Evolutionary conservation across 2,113 vertebrate genomes (phyloP).

Genomic region (Orientallactaga bullata): DNA sequence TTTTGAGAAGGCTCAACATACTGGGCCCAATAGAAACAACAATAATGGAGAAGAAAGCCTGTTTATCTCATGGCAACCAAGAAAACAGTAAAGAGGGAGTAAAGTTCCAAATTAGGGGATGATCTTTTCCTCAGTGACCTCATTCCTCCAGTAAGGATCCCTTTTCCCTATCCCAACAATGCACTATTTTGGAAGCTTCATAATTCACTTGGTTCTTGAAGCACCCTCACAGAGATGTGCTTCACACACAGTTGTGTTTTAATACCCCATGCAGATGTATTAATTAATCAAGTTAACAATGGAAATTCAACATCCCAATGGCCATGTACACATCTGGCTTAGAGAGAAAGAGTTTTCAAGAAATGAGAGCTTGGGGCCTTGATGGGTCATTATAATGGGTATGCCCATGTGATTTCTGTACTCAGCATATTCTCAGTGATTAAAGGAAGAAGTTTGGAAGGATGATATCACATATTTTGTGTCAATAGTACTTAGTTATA

Average conservation of each 20-base stretch:
- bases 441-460: neutral
- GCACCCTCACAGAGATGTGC: too few relatives aligned
- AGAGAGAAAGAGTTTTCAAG: neutral
- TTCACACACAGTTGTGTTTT: neutral
- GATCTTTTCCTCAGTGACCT: too few relatives aligned
- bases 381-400: neutral
- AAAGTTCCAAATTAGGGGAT: too few relatives aligned
- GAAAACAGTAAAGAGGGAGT: neutral
- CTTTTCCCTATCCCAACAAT: too few relatives aligned
- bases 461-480: neutral
- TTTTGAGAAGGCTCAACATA: neutral
- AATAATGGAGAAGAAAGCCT: neutral
- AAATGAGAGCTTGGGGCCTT: neutral
- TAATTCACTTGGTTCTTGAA: neutral
- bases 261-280: too few relatives aligned
- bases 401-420: neutral
- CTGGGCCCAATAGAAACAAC: neutral
- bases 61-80: too few relatives aligned
- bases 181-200: neutral
- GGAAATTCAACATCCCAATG: neutral
- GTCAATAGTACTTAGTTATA: neutral
- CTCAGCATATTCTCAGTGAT: neutral
- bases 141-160: neutral
- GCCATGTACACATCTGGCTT: neutral
- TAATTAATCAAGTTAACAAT: neutral